Percentiles rank a stretch among this genome's conserved stretches.
phyloP scores from a whole-genome alignment of 2,797 vertebrate species.

The Pangasius sanitwongsei region DNA sequence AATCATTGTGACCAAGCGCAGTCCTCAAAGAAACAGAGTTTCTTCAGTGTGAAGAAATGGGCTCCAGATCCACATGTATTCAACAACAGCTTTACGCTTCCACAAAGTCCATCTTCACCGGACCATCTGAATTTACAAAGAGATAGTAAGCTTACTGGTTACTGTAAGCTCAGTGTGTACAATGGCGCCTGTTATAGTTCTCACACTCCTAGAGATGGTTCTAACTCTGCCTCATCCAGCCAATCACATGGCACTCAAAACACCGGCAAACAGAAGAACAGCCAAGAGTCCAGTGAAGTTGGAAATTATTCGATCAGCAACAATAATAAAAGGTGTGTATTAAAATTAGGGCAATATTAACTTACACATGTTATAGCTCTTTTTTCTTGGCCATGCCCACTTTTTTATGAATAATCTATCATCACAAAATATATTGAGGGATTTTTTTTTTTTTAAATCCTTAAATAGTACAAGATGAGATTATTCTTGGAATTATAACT shows the following conservation, averaged over 20 bases:
- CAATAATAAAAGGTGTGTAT: conserved; percentile 31
- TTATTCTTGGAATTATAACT: not conserved
- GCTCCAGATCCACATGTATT: conserved; percentile 7
- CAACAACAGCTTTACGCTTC: conserved; percentile 22
- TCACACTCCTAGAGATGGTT: conserved; percentile 11
- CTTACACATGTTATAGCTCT: not conserved
- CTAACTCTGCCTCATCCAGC: not conserved
- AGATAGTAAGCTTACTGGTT: conserved; percentile 25
- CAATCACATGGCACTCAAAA: conserved; percentile 1
- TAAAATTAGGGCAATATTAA: not conserved
- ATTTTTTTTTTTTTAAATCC: not conserved
- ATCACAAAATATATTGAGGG: not conserved
- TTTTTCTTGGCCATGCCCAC: not conserved
- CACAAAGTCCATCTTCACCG: conserved; percentile 24
- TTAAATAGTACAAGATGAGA: not conserved
- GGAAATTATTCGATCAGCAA: conserved; percentile 19
- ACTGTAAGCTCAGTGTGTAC: conserved; percentile 37
- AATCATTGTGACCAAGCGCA: conserved; percentile 1
- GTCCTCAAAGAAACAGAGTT: conserved; percentile 19
- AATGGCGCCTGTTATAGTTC: conserved; percentile 21
- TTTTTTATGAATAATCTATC: not conserved
- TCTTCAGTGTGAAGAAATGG: conserved; percentile 18
- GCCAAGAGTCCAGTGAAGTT: conserved; percentile 1
- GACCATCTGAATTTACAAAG: conserved; percentile 26
- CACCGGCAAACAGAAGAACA: not conserved